A percentile compares a stretch with the other conserved stretches of the same genome.
phyloP scores from a whole-genome alignment of 30 jellyfish, hydroid and myxozoan genomes.

The Turritopsis dohrnii region DNA sequence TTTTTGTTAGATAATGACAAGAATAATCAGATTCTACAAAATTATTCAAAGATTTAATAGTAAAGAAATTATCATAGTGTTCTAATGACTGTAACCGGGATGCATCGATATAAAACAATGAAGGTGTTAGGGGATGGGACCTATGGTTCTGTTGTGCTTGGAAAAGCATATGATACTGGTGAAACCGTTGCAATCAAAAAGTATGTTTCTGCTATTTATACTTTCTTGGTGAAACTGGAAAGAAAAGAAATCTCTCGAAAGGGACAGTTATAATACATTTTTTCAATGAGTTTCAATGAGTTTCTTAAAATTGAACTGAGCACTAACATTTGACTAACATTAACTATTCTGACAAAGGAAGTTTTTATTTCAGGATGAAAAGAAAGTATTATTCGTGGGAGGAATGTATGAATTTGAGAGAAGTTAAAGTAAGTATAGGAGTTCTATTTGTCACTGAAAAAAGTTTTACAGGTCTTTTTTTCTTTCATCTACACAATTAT shows the following conservation, averaged over 20 bases:
- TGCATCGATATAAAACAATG: constrained; percentile 90
- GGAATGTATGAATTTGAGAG: constrained; percentile 93
- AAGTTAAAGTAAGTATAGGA: constrained; percentile 66
- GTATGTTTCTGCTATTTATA: constrained; percentile 26
- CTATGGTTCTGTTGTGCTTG: constrained; percentile 93
- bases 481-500: too few species aligned
- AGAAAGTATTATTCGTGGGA: constrained; percentile 96
- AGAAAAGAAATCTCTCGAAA: too few species aligned
- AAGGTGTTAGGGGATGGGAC: constrained; percentile 95
- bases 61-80: not conserved
- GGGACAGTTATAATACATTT: too few species aligned
- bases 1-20: not conserved
- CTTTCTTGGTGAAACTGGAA: too few species aligned
- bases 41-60: not conserved
- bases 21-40: not conserved
- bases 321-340: not conserved
- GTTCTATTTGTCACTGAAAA: not conserved
- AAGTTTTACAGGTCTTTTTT: not conserved
- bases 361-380: constrained; percentile 64
- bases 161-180: constrained; percentile 81
- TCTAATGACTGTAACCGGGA: constrained; percentile 34
- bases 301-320: too few species aligned
- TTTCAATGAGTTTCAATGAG: too few species aligned
- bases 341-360: not conserved
- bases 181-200: constrained; percentile 93